Evolutionary conservation across 2,888 invertebrate genomes (phyloP).

Genomic region (Caenorhabditis angaria): DNA sequence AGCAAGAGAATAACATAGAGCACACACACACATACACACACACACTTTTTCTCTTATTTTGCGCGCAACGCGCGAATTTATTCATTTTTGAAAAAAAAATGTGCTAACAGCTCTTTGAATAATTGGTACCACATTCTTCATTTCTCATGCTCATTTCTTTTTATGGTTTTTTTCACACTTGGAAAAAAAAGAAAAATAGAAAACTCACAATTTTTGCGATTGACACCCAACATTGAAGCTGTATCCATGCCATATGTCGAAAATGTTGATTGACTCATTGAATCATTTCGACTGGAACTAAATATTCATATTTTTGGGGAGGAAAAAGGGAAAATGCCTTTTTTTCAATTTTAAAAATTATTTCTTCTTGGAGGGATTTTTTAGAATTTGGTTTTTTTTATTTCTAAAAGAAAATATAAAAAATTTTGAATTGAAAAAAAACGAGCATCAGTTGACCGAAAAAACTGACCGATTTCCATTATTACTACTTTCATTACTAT

Average conservation of each 20-base stretch:
- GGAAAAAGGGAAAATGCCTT: no score
- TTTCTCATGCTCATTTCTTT: no score
- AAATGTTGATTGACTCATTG: conserved; percentile 10
- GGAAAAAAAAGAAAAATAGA: conserved; percentile 6
- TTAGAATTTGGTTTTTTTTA: no score
- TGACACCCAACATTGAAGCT: conserved; percentile 4
- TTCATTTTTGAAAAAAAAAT: not conserved
- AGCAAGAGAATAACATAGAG: no score
- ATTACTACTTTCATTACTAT: conserved; percentile 17
- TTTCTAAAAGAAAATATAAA: no score
- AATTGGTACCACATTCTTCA: no score
- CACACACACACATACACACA: not conserved
- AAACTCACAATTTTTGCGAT: conserved; percentile 14
- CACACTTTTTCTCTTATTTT: not conserved
- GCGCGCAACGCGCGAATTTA: not conserved
- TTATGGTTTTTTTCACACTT: not conserved
- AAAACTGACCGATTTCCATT: conserved; percentile 1
- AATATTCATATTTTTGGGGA: no score
- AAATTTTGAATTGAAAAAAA: no score
- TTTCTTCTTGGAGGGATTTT: no score
- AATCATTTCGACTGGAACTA: not conserved
- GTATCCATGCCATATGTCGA: conserved; percentile 4
- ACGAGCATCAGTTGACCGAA: not conserved
- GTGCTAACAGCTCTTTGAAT: conserved; percentile 1
- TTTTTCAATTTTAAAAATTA: no score